Evolutionary conservation across 1,140 invertebrate genomes (phyloP), one percentile per base, ranked within the genome.

Genomic region (Sarcophaga bullata): DNA sequence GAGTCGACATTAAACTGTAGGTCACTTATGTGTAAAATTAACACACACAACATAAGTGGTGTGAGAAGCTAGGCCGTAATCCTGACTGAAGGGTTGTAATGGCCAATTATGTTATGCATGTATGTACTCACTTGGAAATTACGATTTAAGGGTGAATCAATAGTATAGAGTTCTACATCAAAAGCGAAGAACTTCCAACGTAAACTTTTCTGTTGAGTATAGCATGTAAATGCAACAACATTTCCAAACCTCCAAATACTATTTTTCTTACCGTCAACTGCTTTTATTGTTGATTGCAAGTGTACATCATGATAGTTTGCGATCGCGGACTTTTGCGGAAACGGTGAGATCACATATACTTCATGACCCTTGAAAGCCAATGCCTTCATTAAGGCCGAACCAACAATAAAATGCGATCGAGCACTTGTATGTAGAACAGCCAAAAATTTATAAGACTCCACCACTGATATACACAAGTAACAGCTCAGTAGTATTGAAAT

Each of bases 401-500:
- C 92, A 80, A 93, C 90, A 73, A 92, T 90, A 80, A 91, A 92
- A 84, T 94, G 93, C 73, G 93, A 94, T 84, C 91, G 91, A 0
- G 87, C 91, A 0, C 87, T 86, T 7, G 91, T 87, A 0, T 91
- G 90, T 80, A 93, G 91, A 3, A 93, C 78, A 9, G 91, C 89
- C 49, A 90, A 82, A 47, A 88, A 86, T 76, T 88, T 88, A 58
- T 86, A 89, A 54, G 87, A 85, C 52, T 81, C 25, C 25, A 37
- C 25, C 25, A 37, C 25, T 37, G 25, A 2, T 37, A 4, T 37
- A 37, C 25, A 37, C 1, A 37, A 37, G 25, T 37, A 37, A 37
- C 1, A 37, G 25, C 1, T 37, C 25, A 37, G 25, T 37, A 37
- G 25, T 37, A 37, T 37, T 37, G 25, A 37, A 37, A 37, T 37